Evolutionary conservation across 37 sponge, comb jelly and placozoan genomes (phyloP), one percentile per base, ranked within the genome.

Genomic region (Theonella swinhoei): DNA sequence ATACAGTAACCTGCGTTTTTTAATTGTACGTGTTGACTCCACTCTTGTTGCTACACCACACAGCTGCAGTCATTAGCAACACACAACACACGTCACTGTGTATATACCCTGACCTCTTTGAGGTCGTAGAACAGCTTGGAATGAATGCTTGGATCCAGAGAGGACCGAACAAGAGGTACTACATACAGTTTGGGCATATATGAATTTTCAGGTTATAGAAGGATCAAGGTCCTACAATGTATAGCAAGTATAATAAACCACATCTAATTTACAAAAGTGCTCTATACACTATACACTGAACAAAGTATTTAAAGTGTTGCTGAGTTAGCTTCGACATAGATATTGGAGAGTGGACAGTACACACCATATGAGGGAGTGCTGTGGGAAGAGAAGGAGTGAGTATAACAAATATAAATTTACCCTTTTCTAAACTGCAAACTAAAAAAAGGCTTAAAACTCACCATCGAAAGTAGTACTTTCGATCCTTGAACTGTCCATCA

Each of bases 51-150:
- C 65, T 20, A 85, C 31, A 22, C 38, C 69, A 64, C 23, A 83
- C 40, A 91, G 39, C 91, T 91, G 69, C 19, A 28, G 33, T 22
- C 34, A 33, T n/a, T 40, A n/a, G n/a, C 14, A 37, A 37, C 20
- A 39, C 43, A 1, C 1, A 28, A 8, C 39, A 40, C 43, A 74
- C n/a, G n/a, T n/a, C n/a, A n/a, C n/a, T n/a, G n/a, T n/a, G n/a
- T n/a, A n/a, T n/a, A n/a, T n/a, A n/a, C n/a, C n/a, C n/a, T n/a
- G 29, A 87, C 91, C 84, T 85, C 78, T 35, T 72, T 74, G 4
- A 91, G 37, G 37, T 65, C 80, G 83, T 86, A 69, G 76, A 91
- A 91, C n/a, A 91, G 86, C 14, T 14, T 87, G 54, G 38, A 29
- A 68, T 90, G 86, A 29, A 35, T 39, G 61, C n/a, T n/a, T n/a